Base-by-base conservation (phyloP, 1,140 invertebrate species). In the Conopomorpha cramerella region DNA sequence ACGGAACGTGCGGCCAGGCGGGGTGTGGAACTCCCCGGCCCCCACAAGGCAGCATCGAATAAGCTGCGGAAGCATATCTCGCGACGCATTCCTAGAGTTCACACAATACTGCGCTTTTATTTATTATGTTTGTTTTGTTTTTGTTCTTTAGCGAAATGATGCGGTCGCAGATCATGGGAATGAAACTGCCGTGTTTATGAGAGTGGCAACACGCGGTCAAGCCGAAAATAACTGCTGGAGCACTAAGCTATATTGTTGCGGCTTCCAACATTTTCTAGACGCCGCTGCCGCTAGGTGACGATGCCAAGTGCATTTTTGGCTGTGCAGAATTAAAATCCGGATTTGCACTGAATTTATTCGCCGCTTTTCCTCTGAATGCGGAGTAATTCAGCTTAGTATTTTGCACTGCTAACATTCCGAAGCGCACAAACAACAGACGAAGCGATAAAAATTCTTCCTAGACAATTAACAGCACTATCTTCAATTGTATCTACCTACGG, bases 1-100 rank as follows among this genome's bases (percentile, higher is more conserved):
- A 55, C 63, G 49, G 66, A 68, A 65, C 58, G 63, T 59, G 39
- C 38, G 16, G 46, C 60, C 39, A 59, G 63, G 54, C 43, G 28
- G 40, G 49, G 38, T 46, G 53, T 52, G 41, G 43, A 44, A 34
- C 43, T 45, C 47, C 51, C 49, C 56, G 59, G 53, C 60, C 58
- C 51, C 51, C 49, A 16, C n/a, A n/a, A 12, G 29, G 6, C 7
- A 12, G 29, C 30, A 16, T 7, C 16, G 13, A 14, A 25, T 6
- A 16, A 4, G 34, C 34, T 35, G 17, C 34, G 34, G 23, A 25
- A 35, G 34, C 34, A 35, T 35, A 35, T 35, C 34, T 35, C 14
- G 18, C 34, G 23, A 13, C 34, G 34, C 34, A 32, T 32, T 32
- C 30, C 16, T 13, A 8, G 30, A 8, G 15, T 32, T 32, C 16